Evolutionary conservation across 2,113 vertebrate species (phyloP).

Genomic region (Chamaea fasciata): DNA sequence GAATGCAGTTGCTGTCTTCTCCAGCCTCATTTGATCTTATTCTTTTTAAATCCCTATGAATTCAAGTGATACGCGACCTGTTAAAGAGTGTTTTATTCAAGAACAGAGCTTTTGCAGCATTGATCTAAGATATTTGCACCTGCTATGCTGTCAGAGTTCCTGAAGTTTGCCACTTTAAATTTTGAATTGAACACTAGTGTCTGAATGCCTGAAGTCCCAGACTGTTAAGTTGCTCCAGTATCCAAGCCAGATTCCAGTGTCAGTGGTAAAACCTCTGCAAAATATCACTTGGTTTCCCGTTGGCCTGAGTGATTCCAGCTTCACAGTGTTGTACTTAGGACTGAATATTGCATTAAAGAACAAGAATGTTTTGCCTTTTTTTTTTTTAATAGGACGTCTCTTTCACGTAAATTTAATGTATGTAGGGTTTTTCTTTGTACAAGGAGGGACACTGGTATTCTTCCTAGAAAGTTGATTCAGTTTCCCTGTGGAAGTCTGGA

Average conservation of each 20-base stretch:
- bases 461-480: neutral
- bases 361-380: neutral
- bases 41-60: neutral
- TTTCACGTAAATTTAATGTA: neutral
- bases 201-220: neutral
- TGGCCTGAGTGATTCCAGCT: neutral
- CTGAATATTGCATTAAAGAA: neutral
- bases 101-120: neutral
- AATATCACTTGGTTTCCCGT: neutral
- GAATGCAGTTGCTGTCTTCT: neutral
- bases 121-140: neutral
- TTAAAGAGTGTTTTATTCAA: neutral
- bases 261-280: neutral
- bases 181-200: neutral
- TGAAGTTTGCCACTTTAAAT: neutral
- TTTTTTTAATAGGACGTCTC: neutral
- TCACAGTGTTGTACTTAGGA: neutral
- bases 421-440: neutral
- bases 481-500: neutral
- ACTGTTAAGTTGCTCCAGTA: neutral
- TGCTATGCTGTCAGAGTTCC: neutral
- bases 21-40: neutral
- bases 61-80: neutral
- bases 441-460: neutral
- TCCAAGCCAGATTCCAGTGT: neutral